Evolutionary conservation across 2,888 invertebrate genomes (phyloP), one percentile per base, ranked within the genome.

Genomic region (Cephus pulcher): DNA sequence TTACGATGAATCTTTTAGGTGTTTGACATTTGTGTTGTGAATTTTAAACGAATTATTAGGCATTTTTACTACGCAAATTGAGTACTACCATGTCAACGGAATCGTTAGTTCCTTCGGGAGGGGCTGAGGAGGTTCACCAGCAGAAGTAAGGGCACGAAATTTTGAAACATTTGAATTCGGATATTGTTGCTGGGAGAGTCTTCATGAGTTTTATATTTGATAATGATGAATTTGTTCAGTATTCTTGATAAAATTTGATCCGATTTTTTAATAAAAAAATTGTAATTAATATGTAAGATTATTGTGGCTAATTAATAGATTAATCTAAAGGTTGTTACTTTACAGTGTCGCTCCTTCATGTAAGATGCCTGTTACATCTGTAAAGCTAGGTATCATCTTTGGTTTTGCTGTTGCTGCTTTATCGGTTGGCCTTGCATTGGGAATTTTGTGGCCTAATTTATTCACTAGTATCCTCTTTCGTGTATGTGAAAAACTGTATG

Each of bases 391-490:
- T 9, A 77, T 88, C n/a, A 82, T 88, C 37, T 78, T 85, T n/a
- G 73, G 75, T 3, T 12, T 89, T 6, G 88, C 88, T 3, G 32
- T 83, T 11, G 12, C 87, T n/a, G 79, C 88, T 6, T 74, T 88
- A 56, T 56, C 85, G 34, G 4, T 85, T 23, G 92, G 92, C 37
- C 37, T 87, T 34, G 79, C 82, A 4, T 11, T 81, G 4, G 89
- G 86, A 71, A 33, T 85, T 32, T 76, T 88, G n/a, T 92, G 91
- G 91, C 75, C 78, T 12, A 34, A 80, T 1, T 81, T 91, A 30
- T 88, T 85, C 76, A 73, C 84, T 32, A 69, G 78, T 30, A 83
- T 89, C 76, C 78, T 86, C 12, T 12, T 69, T 80, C 73, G 75
- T 69, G 81, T 84, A 79, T 78, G 87, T 84, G 23, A 80, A 80